Evolutionary conservation across 2,888 invertebrate genomes (phyloP), one percentile per base, ranked within the genome.

Genomic region (Caenorhabditis sulstoni): DNA sequence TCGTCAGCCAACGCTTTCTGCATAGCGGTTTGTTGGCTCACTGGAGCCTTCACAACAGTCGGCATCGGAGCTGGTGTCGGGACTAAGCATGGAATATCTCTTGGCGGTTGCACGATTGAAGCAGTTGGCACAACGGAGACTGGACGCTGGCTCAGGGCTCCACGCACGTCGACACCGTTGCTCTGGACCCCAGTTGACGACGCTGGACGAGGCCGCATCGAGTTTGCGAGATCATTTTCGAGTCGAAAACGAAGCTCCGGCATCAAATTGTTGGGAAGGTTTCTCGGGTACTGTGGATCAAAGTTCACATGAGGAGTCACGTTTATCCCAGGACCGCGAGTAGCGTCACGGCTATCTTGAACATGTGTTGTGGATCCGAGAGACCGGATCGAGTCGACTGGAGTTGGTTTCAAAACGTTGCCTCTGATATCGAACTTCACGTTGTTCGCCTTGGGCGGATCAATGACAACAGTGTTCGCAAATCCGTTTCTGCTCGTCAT

Each of bases 51-150:
- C 16, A 44, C 8, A 35, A 20, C 8, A 18, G 16, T 3, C 8
- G 53, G 23, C 7, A 29, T 20, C 29, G 68, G 59, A 20, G 67
- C 73, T 18, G 78, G 78, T 4, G 79, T 79, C 18, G 79, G 79
- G 14, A 73, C 58, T 8, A 79, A 20, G 14, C 79, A 79, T 9
- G 79, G 79, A 12, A 73, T 62, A 0, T 23, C 8, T n/a, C 65
- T 47, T 1, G 73, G 49, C 16, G 50, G 52, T 11, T 73, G 64
- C 14, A 59, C 44, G 11, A 41, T 18, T 1, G 65, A 44, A 18
- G 18, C 50, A 0, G 68, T 49, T 8, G 67, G 57, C 0, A 58
- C 64, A 11, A 70, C 76, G 8, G 76, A 70, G 14, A 61, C 53
- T n/a, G 77, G 77, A 9, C 77, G 58, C 20, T 53, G 44, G 1